These are phyloP conservation scores for Oceanodroma tethys DNA, from an alignment of 2,113 vertebrate genomes.

Conservation along the genomic window DNA sequence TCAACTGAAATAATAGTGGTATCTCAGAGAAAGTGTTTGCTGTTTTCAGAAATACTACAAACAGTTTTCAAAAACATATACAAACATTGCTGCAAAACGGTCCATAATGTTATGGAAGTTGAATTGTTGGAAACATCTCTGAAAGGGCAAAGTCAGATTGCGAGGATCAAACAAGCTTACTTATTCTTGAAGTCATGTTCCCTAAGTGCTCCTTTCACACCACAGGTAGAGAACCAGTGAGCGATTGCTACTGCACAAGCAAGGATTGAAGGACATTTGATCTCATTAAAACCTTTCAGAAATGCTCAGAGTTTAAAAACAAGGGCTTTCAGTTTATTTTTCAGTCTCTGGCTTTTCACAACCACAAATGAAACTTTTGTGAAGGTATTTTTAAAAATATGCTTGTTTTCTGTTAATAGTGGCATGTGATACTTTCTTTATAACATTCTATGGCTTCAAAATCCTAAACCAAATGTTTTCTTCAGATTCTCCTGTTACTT, in stretches of 20 bases:
- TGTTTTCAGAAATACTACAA: background rate
- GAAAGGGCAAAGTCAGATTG: background rate
- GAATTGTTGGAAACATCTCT: background rate
- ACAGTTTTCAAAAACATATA: background rate
- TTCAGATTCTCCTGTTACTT: background rate
- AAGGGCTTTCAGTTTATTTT: background rate
- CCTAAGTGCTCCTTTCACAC: background rate
- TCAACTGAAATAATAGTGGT: background rate
- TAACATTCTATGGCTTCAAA: background rate
- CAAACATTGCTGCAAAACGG: background rate
- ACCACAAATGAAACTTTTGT: background rate
- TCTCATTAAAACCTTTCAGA: background rate
- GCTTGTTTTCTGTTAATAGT: background rate
- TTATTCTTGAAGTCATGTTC: background rate
- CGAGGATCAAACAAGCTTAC: background rate
- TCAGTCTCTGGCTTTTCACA: background rate
- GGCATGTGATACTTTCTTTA: background rate
- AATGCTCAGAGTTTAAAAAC: background rate
- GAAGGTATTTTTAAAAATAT: background rate
- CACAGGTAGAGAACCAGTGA: background rate
- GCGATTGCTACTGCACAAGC: background rate
- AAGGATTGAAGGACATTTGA: background rate
- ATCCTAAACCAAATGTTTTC: background rate
- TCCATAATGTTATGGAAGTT: background rate
- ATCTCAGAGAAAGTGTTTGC: background rate